These are phyloP conservation scores for Drosophila nigricruria DNA, from an alignment of 2,888 invertebrate genomes.

Conservation along the genomic window DNA sequence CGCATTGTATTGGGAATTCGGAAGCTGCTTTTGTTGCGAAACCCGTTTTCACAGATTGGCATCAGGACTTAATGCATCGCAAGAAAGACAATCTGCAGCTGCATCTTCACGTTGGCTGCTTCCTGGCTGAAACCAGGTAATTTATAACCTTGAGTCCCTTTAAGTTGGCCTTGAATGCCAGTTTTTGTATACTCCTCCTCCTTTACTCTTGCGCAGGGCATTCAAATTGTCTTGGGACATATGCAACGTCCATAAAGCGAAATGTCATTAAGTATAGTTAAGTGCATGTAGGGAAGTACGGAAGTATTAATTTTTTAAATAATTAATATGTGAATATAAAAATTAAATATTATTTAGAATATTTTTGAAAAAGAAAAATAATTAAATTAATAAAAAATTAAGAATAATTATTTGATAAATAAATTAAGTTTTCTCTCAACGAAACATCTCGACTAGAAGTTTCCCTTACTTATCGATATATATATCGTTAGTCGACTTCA, in stretches of 20 bases:
- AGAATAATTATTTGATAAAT: too few relatives aligned
- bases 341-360: neutral
- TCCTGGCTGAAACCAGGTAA: conserved; percentile 44
- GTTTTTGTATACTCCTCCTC: conserved; percentile 11
- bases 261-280: neutral
- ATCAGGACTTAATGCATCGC: conserved; percentile 24
- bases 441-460: too few relatives aligned
- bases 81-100: conserved; percentile 17
- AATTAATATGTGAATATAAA: neutral
- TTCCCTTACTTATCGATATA: too few relatives aligned
- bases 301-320: neutral
- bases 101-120: conserved; percentile 27
- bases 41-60: conserved; percentile 27
- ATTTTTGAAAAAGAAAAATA: neutral
- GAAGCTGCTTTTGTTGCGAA: conserved; percentile 25
- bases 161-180: conserved; percentile 66
- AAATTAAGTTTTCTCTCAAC: too few relatives aligned
- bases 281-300: neutral
- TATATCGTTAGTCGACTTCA: too few relatives aligned
- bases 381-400: neutral
- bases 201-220: neutral
- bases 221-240: neutral
- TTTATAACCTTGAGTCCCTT: conserved; percentile 74
- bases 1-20: conserved; percentile 19
- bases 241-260: neutral